phyloP scores from a whole-genome alignment of 2,888 invertebrate genomes.

The Fragum sueziense region DNA sequence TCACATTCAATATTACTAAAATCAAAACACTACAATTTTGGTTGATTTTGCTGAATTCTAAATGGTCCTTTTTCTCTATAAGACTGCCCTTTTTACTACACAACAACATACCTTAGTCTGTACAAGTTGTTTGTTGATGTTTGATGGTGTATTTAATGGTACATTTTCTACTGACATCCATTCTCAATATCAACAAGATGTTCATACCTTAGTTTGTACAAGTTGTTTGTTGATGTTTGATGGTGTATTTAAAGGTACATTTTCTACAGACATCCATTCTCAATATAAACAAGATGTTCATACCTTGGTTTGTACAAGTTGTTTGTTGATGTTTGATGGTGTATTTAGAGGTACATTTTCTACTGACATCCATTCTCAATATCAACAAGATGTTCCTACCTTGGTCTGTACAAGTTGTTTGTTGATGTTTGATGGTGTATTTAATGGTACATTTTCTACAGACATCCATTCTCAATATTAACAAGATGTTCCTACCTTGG shows the following conservation, averaged over 20 bases:
- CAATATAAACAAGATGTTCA: no score
- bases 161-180: conserved; percentile 91
- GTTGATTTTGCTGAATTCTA: no score
- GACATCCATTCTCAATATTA: conserved; percentile 90
- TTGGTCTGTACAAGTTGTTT: conserved; percentile 85
- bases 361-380: conserved; percentile 90
- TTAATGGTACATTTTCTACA: conserved; percentile 91
- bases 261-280: conserved; percentile 90
- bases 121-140: conserved; percentile 88
- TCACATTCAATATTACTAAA: no score
- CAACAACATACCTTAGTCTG: conserved; percentile 64
- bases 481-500: conserved; percentile 71
- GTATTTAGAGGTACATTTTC: conserved; percentile 92
- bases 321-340: conserved; percentile 91
- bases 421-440: conserved; percentile 91
- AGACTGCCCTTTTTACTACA: background rate
- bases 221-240: conserved; percentile 91
- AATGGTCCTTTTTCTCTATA: no score
- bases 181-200: no score
- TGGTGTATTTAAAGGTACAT: conserved; percentile 91
- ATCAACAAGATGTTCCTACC: no score
- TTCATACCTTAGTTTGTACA: conserved; percentile 67
- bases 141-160: conserved; percentile 92
- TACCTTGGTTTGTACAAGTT: conserved; percentile 83
- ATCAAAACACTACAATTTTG: no score